Conservation (phyloP, 2,797 vertebrate species). For the Coccyzus lansbergi region DNA sequence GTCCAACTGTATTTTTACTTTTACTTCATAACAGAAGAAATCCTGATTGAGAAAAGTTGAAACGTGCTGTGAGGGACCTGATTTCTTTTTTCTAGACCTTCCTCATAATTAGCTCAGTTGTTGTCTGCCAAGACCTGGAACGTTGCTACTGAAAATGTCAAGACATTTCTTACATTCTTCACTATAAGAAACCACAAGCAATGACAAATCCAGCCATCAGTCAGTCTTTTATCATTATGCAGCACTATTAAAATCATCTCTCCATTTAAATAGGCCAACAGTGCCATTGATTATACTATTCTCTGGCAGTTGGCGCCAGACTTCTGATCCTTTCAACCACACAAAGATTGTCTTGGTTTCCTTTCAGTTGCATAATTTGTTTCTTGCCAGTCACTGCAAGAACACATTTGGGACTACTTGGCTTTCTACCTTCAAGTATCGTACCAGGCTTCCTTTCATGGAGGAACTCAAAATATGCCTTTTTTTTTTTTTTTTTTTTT, state of each 20-base stretch:
- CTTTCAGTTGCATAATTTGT: not conserved
- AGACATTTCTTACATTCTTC: slow-evolving; percentile 5
- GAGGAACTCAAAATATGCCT: not conserved
- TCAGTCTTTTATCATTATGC: slow-evolving; percentile 22
- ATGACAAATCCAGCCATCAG: not conserved
- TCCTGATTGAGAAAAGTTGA: not conserved
- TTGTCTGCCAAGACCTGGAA: not conserved
- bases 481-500: not conserved
- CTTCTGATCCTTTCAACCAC: slow-evolving; percentile 6
- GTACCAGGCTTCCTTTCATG: not conserved
- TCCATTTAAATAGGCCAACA: not conserved
- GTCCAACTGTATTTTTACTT: too few species aligned
- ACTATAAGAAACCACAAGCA: slow-evolving; percentile 20
- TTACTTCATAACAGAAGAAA: not conserved
- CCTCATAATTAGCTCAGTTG: not conserved
- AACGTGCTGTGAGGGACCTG: not conserved
- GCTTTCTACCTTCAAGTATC: not conserved
- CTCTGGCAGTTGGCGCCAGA: slow-evolving; percentile 1
- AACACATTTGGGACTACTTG: not conserved
- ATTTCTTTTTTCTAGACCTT: not conserved
- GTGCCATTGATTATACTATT: slow-evolving; percentile 14
- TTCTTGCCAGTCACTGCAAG: not conserved
- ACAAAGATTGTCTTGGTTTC: not conserved
- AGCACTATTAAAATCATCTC: slow-evolving; percentile 33
- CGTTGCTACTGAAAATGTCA: not conserved